These are phyloP conservation scores for Planococcus citri DNA, from an alignment of 1,140 invertebrate genomes.

Conservation along the genomic window DNA sequence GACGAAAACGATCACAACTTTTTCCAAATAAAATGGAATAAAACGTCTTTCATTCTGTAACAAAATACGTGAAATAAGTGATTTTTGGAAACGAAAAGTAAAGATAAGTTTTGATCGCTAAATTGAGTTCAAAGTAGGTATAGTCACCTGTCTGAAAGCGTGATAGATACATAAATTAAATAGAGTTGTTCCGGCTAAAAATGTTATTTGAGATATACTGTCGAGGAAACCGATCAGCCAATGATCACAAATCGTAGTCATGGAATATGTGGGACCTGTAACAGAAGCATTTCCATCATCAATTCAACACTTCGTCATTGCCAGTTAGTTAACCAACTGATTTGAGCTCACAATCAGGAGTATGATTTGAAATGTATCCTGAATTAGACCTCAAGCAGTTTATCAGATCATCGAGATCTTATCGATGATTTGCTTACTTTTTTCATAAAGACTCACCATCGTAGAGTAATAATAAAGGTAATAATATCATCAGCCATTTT, in stretches of 20 bases:
- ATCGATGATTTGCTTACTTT: too few relatives aligned
- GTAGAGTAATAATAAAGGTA: conserved; percentile 80
- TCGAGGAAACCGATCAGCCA: conserved; percentile 84
- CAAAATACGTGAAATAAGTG: too few relatives aligned
- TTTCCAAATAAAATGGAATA: conserved; percentile 79
- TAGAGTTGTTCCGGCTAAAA: conserved; percentile 71
- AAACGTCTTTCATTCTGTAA: conserved; percentile 70
- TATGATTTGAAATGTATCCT: too few relatives aligned
- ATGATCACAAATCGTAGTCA: conserved; percentile 77
- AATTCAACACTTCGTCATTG: too few relatives aligned
- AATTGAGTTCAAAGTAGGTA: too few relatives aligned
- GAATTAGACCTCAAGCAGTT: too few relatives aligned
- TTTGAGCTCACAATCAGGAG: too few relatives aligned
- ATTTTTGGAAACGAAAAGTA: too few relatives aligned
- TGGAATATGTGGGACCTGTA: conserved; percentile 84
- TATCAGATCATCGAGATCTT: too few relatives aligned
- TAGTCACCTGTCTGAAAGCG: conserved; percentile 82
- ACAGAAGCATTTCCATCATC: too few relatives aligned
- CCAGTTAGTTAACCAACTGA: too few relatives aligned
- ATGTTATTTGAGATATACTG: conserved; percentile 77
- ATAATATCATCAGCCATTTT: conserved; percentile 82
- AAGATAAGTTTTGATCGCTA: too few relatives aligned
- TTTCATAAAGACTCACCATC: conserved; percentile 88
- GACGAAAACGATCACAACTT: conserved; percentile 72
- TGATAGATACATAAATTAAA: conserved; percentile 95